A percentile compares a stretch with the other conserved stretches of the same genome.
These are phyloP conservation scores for Phocoena sinus DNA, from an alignment of 2,113 vertebrate species.

Conservation along the genomic window DNA sequence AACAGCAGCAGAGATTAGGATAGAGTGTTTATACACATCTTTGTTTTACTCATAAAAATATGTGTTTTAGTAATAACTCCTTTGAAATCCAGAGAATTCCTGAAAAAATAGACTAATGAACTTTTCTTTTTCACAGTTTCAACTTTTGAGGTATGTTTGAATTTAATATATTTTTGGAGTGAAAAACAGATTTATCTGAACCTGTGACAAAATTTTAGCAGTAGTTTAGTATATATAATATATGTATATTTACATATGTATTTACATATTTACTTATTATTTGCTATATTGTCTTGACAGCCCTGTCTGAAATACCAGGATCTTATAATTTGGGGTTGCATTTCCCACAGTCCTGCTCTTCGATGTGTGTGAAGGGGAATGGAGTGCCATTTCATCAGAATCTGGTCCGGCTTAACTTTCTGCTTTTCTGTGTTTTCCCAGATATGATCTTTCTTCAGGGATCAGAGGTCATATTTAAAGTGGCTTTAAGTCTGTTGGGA, in stretches of 20 bases:
- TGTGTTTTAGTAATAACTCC: not conserved
- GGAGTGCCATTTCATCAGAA: conserved; percentile 9
- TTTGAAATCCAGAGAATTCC: conserved; percentile 32
- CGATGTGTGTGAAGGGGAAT: not conserved
- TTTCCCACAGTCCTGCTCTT: not conserved
- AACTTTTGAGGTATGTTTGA: conserved; percentile 23
- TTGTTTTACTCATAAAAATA: not conserved
- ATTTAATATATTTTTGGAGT: not conserved
- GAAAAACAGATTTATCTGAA: not conserved
- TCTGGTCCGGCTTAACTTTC: conserved; percentile 25
- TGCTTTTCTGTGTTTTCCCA: conserved; percentile 74
- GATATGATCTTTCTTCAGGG: conserved; percentile 97
- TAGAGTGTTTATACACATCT: not conserved
- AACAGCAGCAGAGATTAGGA: not conserved
- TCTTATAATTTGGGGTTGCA: not conserved
- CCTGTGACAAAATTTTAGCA: not conserved
- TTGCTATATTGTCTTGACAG: not conserved
- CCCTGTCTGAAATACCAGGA: not conserved
- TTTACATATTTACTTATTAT: not conserved
- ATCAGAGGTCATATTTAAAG: conserved; percentile 96
- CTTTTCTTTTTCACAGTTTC: not conserved
- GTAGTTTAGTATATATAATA: no score
- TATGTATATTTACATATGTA: not conserved
- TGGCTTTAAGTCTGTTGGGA: conserved; percentile 92
- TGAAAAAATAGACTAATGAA: not conserved